Percentiles rank a stretch among this genome's conserved stretches.
phyloP scores from a whole-genome alignment of 2,888 invertebrate genomes.

The Nephrocerus scutellatus region DNA sequence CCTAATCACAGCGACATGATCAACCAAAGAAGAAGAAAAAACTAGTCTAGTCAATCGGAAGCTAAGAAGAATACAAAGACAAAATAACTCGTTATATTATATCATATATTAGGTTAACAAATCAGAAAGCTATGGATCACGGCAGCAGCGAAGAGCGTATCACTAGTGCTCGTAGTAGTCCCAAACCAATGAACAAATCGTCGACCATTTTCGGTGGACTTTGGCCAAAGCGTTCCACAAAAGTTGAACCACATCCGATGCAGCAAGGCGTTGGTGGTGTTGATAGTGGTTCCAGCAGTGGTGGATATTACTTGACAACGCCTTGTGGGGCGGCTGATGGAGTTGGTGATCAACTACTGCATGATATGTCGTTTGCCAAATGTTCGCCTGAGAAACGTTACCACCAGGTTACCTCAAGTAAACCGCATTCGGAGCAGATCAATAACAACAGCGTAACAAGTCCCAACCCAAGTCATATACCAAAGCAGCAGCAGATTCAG shows the following conservation, averaged over 20 bases:
- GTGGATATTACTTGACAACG: too few species aligned
- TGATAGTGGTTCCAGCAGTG: too few species aligned
- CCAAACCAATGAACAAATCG: slow-evolving; percentile 32
- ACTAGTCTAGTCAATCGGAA: slow-evolving; percentile 8
- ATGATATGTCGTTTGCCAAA: slow-evolving; percentile 42
- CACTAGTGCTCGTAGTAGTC: slow-evolving; percentile 30
- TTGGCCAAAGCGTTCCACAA: slow-evolving; percentile 43
- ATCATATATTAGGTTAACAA: too few species aligned
- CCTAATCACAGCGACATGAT: too few species aligned
- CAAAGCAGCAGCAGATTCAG: too few species aligned
- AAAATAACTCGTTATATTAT: too few species aligned
- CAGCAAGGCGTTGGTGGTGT: slow-evolving; percentile 7
- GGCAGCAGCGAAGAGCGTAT: slow-evolving; percentile 39
- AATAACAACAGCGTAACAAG: slow-evolving; percentile 14
- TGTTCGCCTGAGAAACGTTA: slow-evolving; percentile 31
- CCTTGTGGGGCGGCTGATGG: too few species aligned
- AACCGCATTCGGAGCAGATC: slow-evolving; percentile 17
- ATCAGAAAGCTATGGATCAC: slow-evolving; percentile 28
- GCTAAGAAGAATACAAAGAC: slow-evolving; percentile 9
- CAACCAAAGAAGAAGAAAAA: not conserved
- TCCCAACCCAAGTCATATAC: slow-evolving; percentile 1
- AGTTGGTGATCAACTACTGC: too few species aligned
- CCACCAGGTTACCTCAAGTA: slow-evolving; percentile 7
- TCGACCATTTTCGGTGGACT: slow-evolving; percentile 34
- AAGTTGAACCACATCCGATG: slow-evolving; percentile 44